phyloP scores from a whole-genome alignment of 2,797 vertebrate species.

The Hoplostethus mediterraneus region DNA sequence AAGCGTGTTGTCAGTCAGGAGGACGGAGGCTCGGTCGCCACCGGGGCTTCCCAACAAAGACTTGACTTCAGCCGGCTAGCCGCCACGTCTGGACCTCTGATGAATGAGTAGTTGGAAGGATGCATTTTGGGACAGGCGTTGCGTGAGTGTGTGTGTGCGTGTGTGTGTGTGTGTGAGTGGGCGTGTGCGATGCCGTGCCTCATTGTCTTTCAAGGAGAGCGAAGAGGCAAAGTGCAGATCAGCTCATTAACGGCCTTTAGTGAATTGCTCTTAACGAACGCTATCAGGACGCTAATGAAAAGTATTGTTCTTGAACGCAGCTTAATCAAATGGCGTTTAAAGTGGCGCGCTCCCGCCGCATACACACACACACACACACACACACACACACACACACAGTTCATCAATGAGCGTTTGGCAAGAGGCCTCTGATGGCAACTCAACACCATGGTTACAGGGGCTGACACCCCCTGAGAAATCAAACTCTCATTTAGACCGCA shows the following conservation, averaged over 20 bases:
- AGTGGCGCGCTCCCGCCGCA: neutral
- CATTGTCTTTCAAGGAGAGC: slow-evolving; percentile 58
- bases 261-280: slow-evolving; percentile 69
- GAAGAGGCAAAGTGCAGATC: slow-evolving; percentile 53
- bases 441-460: slow-evolving; percentile 57
- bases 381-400: slow-evolving; percentile 23
- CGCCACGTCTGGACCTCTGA: slow-evolving; percentile 8
- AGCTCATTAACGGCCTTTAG: slow-evolving; percentile 60
- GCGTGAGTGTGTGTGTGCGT: slow-evolving; percentile 3
- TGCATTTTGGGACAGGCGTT: slow-evolving; percentile 6
- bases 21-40: slow-evolving; percentile 2
- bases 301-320: slow-evolving; percentile 71
- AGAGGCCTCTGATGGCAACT: slow-evolving; percentile 64
- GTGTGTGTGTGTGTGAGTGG: slow-evolving; percentile 11
- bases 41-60: neutral
- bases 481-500: slow-evolving; percentile 76
- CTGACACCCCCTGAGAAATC: slow-evolving; percentile 74
- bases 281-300: slow-evolving; percentile 73
- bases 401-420: slow-evolving; percentile 57
- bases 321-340: slow-evolving; percentile 74
- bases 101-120: slow-evolving; percentile 18
- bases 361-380: neutral
- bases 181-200: neutral
- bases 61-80: neutral
- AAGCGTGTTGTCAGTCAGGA: slow-evolving; percentile 31